Conservation (phyloP, 2,113 vertebrate species). For the Rhipidura dahli region DNA sequence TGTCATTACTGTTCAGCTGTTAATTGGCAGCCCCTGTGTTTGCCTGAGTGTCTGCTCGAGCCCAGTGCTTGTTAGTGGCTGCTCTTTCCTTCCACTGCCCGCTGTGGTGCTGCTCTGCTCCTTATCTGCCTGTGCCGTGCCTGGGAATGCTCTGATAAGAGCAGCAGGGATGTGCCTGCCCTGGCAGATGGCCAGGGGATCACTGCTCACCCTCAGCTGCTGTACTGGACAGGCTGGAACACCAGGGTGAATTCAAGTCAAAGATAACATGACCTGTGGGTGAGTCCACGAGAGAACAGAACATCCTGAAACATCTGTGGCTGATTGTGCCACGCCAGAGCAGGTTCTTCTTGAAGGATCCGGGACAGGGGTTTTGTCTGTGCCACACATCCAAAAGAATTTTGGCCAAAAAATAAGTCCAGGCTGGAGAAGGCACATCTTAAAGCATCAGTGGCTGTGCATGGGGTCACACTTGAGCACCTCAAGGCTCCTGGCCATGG, state of each 20-base stretch:
- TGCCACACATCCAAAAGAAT: not conserved
- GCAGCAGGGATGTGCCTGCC: not conserved
- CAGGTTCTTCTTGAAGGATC: not conserved
- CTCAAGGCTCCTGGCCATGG: not conserved
- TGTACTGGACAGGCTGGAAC: not conserved
- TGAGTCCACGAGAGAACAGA: not conserved
- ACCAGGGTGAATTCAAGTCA: not conserved
- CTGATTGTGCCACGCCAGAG: not conserved
- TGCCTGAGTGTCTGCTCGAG: not conserved
- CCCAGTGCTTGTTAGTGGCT: not conserved
- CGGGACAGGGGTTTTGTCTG: accelerated
- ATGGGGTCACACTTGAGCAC: not conserved
- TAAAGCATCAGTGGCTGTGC: not conserved
- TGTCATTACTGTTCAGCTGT: not conserved
- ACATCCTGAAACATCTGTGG: not conserved
- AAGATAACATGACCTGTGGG: not conserved
- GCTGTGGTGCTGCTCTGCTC: not conserved
- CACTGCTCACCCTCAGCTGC: not conserved
- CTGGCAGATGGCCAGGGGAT: not conserved
- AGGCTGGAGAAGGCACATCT: not conserved
- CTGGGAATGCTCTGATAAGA: not conserved
- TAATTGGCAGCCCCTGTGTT: not conserved
- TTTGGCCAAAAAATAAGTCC: not conserved
- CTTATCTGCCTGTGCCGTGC: not conserved
- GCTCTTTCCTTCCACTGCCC: not conserved